Evolutionary conservation across 2,888 invertebrate genomes (phyloP).

Genomic region (Teleiodes luculella): DNA sequence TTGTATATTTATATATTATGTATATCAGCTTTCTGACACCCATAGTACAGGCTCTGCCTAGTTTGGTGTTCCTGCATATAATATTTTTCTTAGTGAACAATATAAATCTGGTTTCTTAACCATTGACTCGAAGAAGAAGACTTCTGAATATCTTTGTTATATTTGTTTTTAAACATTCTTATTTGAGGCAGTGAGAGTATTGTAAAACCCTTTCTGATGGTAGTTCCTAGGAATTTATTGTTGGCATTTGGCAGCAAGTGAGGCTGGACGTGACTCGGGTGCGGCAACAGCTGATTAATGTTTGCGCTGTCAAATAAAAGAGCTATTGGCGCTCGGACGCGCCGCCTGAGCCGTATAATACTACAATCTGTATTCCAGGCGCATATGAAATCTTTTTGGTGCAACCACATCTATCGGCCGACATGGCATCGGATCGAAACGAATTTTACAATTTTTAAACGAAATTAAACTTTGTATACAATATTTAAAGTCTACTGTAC

Average conservation of each 20-base stretch:
- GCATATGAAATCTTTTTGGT: not conserved
- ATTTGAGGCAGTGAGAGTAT: not conserved
- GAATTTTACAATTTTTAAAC: no score
- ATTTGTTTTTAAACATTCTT: no score
- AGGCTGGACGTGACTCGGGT: constrained; percentile 9
- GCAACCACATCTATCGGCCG: no score
- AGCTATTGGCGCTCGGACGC: constrained; percentile 7
- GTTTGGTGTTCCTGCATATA: not conserved
- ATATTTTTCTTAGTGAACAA: not conserved
- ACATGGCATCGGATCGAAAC: no score
- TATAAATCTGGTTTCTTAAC: no score
- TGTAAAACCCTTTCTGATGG: constrained; percentile 2
- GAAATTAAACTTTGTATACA: no score
- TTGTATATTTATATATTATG: no score
- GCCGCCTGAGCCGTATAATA: constrained; percentile 1
- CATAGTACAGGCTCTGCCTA: no score
- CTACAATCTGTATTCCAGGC: not conserved
- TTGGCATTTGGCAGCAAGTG: constrained; percentile 10
- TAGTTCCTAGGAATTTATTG: constrained; percentile 7
- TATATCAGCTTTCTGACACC: no score
- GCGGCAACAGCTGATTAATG: constrained; percentile 1
- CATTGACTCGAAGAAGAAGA: no score
- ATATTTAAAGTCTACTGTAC: no score
- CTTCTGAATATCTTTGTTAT: no score
- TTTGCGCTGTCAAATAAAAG: constrained; percentile 11